Percentiles rank a stretch among this genome's conserved stretches.
phyloP scores from a whole-genome alignment of 2,113 vertebrate species.

The Hippocampus abdominalis region DNA sequence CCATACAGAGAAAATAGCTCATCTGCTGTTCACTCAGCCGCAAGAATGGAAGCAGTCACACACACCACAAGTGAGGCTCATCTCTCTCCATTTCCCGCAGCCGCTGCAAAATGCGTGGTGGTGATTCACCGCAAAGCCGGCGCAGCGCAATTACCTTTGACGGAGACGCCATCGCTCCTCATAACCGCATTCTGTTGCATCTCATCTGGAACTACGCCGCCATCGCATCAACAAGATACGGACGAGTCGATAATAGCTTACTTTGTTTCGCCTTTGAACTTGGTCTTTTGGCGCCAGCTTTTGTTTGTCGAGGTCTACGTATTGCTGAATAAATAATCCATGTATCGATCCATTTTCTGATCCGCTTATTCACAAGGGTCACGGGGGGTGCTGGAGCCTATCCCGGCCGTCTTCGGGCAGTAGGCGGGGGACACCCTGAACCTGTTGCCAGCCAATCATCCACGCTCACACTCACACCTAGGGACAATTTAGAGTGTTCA shows the following conservation, averaged over 20 bases:
- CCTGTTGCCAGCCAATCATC: no score
- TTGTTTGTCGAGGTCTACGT: constrained; percentile 40
- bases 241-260: constrained; percentile 24
- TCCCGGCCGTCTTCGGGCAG: no score
- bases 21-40: constrained; percentile 32
- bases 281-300: constrained; percentile 30
- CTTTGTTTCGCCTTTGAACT: constrained; percentile 15
- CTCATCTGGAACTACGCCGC: constrained; percentile 8
- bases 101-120: constrained; percentile 28
- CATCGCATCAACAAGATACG: constrained; percentile 28
- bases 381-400: no score
- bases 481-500: no score
- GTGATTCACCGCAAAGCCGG: constrained; percentile 26
- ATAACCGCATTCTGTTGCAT: constrained; percentile 16
- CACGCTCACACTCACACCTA: no score
- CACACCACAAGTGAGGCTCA: constrained; percentile 11
- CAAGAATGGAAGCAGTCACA: constrained; percentile 32
- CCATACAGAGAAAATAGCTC: constrained; percentile 45
- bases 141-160: constrained; percentile 40
- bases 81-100: constrained; percentile 31
- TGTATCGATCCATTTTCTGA: no score
- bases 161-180: constrained; percentile 7
- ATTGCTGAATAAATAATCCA: constrained; percentile 60
- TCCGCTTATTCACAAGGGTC: no score
- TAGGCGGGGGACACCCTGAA: no score